A percentile compares a stretch with the other conserved stretches of the same genome.
These are phyloP conservation scores for Strix aluco DNA, from an alignment of 2,113 vertebrate genomes.

Conservation along the genomic window DNA sequence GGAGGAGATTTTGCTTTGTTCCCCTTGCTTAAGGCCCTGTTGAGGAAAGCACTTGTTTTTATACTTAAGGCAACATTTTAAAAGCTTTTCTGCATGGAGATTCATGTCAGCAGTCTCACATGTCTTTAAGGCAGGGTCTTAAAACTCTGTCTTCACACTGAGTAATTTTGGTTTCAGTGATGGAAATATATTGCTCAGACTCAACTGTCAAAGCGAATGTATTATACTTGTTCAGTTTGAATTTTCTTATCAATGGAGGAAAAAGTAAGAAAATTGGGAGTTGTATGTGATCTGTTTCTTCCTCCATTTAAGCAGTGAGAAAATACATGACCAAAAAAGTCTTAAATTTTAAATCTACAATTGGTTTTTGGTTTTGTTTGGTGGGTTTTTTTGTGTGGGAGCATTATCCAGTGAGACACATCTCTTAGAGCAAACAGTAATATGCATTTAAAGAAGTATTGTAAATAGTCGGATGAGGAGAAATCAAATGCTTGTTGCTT, in stretches of 20 bases:
- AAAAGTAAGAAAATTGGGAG: neutral
- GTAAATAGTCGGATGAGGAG: neutral
- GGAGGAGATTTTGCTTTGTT: neutral
- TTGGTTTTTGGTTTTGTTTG: neutral
- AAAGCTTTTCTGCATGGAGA: neutral
- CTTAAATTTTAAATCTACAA: neutral
- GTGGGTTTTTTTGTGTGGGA: neutral
- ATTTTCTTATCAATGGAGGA: neutral
- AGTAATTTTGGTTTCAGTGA: neutral
- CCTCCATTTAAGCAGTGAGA: neutral
- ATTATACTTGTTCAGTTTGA: neutral
- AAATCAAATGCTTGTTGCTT: neutral
- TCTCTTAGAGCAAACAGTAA: neutral
- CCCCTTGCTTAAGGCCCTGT: neutral
- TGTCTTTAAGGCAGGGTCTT: neutral
- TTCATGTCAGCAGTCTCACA: neutral
- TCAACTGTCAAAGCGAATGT: neutral
- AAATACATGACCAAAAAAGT: neutral
- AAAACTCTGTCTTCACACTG: neutral
- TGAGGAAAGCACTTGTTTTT: neutral
- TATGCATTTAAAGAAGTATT: neutral
- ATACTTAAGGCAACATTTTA: neutral
- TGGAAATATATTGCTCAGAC: neutral
- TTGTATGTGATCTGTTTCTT: neutral
- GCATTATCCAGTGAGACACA: neutral